These are phyloP conservation scores for Semaprochilodus insignis DNA, from an alignment of 2,797 vertebrate species.

Conservation along the genomic window DNA sequence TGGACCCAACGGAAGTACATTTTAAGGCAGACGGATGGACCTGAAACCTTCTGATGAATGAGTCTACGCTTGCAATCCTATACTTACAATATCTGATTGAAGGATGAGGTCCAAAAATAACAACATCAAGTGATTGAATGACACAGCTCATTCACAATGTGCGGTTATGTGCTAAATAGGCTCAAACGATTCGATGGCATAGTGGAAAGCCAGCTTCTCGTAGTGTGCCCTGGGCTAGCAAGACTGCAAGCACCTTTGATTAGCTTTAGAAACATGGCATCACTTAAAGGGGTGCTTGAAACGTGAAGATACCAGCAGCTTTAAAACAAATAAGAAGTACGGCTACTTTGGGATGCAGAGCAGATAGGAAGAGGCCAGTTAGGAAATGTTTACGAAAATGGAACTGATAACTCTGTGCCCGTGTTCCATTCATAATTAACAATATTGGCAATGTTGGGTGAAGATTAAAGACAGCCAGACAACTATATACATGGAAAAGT, in stretches of 20 bases:
- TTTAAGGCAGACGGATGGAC: slow-evolving; percentile 26
- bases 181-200: background rate
- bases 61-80: background rate
- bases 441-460: background rate
- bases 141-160: background rate
- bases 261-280: background rate
- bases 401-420: background rate
- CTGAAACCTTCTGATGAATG: slow-evolving; percentile 4
- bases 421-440: background rate
- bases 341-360: slow-evolving; percentile 11
- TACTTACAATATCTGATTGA: background rate
- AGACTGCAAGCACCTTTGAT: background rate
- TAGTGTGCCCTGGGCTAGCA: background rate
- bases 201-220: background rate
- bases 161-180: slow-evolving; percentile 7
- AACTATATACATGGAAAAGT: background rate
- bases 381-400: no score
- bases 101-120: background rate
- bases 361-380: background rate
- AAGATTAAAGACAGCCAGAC: background rate
- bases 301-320: slow-evolving; percentile 30
- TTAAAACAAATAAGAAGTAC: background rate
- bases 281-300: slow-evolving; percentile 9
- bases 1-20: background rate
- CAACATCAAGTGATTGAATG: background rate